Evolutionary conservation across 1,140 invertebrate genomes (phyloP), one percentile per base, ranked within the genome.

Genomic region (Zophobas morio): DNA sequence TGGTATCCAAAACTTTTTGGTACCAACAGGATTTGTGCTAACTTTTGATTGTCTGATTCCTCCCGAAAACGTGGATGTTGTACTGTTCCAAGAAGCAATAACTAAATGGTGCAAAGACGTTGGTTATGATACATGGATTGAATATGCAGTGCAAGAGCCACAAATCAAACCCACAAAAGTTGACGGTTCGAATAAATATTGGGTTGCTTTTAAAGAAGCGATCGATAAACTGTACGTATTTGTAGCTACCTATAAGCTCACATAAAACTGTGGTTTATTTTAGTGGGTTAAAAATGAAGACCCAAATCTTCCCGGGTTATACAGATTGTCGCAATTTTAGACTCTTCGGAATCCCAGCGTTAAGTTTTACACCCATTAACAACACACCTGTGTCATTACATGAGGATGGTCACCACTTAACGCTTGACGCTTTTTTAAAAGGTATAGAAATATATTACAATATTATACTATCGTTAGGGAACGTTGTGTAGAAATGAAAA

Each of bases 1-100:
- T 70, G 97, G 97, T 8, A 91, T 98, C 1, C 96, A 98, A 86
- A 88, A 90, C 34, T 99, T 99, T 20, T 20, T 20, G 20, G 20
- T 20, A 20, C 20, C 20, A 20, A 20, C 20, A 20, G 20, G 20
- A 20, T 20, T 20, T 87, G 96, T 99, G 1, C 93, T 92, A 0
- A 89, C 89, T 33, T 96, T 98, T 85, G 96, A 99, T 86, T 88
- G 96, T 37, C 90, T 97, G 1, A 84, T 98, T 1, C 91, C 95
- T 0, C 91, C 78, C 37, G 89, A 94, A 0, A 89, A 91, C 6
- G 89, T 92, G 1, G 88, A 96, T 85, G 89, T 93, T 20, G 84
- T 87, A 0, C 89, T 93, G 78, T 93, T 98, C 81, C 93, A 96
- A 84, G 87, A 89, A 6, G 92, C 88, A 84, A 90, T 98, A 0